Evolutionary conservation across 2,888 invertebrate species (phyloP).

Genomic region (Tigriopus californicus): DNA sequence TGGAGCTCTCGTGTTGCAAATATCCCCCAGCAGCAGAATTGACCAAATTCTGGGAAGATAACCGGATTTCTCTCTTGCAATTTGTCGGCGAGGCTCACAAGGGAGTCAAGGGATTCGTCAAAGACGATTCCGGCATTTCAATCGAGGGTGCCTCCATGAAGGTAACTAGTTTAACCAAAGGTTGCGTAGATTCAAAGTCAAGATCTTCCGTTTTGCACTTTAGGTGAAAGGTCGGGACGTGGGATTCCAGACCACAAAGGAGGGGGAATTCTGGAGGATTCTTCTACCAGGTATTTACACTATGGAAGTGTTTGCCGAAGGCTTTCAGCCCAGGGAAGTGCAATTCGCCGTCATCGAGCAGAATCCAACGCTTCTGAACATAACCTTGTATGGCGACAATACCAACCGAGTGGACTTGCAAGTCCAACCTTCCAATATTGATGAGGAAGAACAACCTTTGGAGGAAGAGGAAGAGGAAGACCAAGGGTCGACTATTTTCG

Average conservation of each 20-base stretch:
- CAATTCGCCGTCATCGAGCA: constrained; percentile 69
- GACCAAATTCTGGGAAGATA: constrained; percentile 68
- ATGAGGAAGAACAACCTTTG: not conserved
- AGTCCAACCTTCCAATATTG: not conserved
- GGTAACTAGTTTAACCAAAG: constrained; percentile 29
- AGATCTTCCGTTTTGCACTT: not conserved
- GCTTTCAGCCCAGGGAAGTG: constrained; percentile 59
- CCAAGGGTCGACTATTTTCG: not conserved
- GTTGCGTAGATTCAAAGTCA: not conserved
- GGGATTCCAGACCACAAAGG: constrained; percentile 61
- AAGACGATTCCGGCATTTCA: constrained; percentile 52
- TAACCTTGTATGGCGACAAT: constrained; percentile 37
- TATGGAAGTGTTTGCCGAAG: constrained; percentile 67
- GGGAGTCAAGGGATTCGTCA: constrained; percentile 70
- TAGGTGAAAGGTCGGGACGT: constrained; percentile 50
- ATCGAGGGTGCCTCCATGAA: constrained; percentile 57
- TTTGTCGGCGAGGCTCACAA: constrained; percentile 60
- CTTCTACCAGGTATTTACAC: constrained; percentile 68
- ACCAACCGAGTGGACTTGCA: not conserved
- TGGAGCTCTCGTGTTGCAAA: constrained; percentile 87
- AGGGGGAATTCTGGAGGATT: constrained; percentile 89
- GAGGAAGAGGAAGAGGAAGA: not conserved
- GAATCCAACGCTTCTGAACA: constrained; percentile 63
- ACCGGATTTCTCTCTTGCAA: constrained; percentile 60
- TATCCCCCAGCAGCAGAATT: constrained; percentile 63